A percentile compares a stretch with the other conserved stretches of the same genome.
Conservation (phyloP, 2,888 invertebrate genomes). For the Hypercompe scribonia region DNA sequence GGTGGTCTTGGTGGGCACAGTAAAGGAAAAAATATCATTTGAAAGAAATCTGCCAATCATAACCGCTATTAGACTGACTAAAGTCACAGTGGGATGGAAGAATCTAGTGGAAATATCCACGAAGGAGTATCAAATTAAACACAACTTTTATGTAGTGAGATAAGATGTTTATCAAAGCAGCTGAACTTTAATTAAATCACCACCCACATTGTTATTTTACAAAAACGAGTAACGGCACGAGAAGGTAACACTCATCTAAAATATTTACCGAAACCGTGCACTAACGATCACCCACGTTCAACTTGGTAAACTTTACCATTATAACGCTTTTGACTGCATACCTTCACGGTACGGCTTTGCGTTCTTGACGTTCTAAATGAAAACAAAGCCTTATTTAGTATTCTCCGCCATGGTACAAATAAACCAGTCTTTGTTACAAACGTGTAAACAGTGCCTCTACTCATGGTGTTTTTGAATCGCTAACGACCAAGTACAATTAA, state of each 20-base stretch:
- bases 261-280: background rate
- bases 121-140: background rate
- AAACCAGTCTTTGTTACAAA: slow-evolving; percentile 21
- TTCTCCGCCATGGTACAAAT: slow-evolving; percentile 30
- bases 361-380: background rate
- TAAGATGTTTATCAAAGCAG: too few species aligned
- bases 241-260: background rate
- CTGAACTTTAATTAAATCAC: background rate
- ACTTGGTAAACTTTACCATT: background rate
- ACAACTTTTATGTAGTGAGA: too few species aligned
- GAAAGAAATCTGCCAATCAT: background rate
- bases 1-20: background rate
- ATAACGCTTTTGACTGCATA: background rate
- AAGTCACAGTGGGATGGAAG: background rate
- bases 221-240: background rate
- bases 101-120: background rate
- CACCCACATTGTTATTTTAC: background rate
- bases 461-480: background rate
- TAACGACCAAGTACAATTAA: background rate
- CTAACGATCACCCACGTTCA: background rate
- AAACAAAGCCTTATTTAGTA: slow-evolving; percentile 31
- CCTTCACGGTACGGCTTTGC: slow-evolving; percentile 4
- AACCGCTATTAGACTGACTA: background rate
- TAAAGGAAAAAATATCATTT: background rate
- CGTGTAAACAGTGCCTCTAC: slow-evolving; percentile 7